These are phyloP conservation scores for Drosophila ezoana DNA, from an alignment of 2,888 invertebrate genomes.

Conservation along the genomic window DNA sequence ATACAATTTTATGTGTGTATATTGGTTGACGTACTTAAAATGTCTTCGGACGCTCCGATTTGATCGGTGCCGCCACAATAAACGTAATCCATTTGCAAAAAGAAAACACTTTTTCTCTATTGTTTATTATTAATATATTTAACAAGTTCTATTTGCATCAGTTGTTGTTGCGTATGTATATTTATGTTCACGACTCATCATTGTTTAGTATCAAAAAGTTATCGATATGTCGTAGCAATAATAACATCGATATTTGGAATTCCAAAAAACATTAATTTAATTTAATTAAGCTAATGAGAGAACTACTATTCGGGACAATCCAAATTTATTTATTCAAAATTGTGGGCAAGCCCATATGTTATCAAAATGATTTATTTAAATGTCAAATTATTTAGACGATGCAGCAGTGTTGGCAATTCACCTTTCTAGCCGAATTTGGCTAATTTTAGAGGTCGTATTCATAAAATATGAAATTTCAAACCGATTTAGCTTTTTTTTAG, in stretches of 20 bases:
- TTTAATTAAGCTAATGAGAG: neutral
- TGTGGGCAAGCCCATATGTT: neutral
- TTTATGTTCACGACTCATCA: conserved; percentile 29
- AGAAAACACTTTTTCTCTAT: conserved; percentile 18
- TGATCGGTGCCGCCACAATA: conserved; percentile 83
- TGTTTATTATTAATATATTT: conserved; percentile 33
- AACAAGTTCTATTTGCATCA: conserved; percentile 36
- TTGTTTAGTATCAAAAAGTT: conserved; percentile 14
- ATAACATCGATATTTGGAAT: conserved; percentile 22
- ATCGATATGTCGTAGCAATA: conserved; percentile 4
- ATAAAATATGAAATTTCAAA: no score
- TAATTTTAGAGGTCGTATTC: no score
- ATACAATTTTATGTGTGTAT: neutral
- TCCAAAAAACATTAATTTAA: neutral
- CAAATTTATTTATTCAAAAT: neutral
- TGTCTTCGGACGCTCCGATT: conserved; percentile 82
- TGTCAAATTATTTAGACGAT: conserved; percentile 1
- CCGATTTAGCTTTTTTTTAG: no score
- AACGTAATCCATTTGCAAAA: conserved; percentile 82
- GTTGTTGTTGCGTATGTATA: conserved; percentile 44
- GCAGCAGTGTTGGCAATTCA: no score
- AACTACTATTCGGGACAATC: no score
- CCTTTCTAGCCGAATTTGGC: no score
- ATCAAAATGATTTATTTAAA: neutral
- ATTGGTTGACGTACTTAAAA: conserved; percentile 74